phyloP scores from a whole-genome alignment of 2,888 invertebrate species.

The Cheilosia pagana region DNA sequence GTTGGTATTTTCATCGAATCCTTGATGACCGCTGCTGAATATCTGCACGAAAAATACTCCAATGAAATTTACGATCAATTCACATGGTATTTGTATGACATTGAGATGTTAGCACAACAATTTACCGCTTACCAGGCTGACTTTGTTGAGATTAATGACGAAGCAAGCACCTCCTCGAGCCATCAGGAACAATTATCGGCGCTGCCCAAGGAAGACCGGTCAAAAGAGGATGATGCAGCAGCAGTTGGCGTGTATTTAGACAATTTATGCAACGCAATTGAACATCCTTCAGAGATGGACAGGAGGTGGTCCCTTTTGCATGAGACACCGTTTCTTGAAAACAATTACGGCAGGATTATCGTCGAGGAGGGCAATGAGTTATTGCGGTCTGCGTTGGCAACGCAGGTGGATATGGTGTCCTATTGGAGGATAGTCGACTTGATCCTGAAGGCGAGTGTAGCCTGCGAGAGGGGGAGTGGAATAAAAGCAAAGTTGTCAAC shows the following conservation, averaged over 20 bases:
- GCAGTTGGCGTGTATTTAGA: constrained; percentile 78
- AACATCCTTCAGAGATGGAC: neutral
- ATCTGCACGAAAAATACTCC: constrained; percentile 71
- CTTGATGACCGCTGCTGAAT: constrained; percentile 11
- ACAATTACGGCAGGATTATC: constrained; percentile 39
- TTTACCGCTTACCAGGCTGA: constrained; percentile 78
- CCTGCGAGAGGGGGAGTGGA: neutral
- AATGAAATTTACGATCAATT: constrained; percentile 79
- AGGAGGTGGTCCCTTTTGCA: constrained; percentile 16
- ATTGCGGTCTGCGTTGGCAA: constrained; percentile 59
- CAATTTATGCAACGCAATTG: constrained; percentile 77
- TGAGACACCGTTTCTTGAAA: constrained; percentile 39
- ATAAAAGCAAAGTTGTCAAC: constrained; percentile 1
- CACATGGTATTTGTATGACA: constrained; percentile 79
- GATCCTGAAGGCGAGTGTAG: neutral
- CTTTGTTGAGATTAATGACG: constrained; percentile 77
- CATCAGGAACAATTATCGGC: constrained; percentile 24
- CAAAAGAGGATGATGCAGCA: constrained; percentile 11
- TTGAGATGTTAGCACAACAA: constrained; percentile 78
- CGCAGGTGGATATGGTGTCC: constrained; percentile 35
- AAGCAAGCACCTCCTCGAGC: neutral
- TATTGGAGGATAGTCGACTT: constrained; percentile 48
- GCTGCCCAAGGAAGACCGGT: neutral
- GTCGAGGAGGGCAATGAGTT: constrained; percentile 77
- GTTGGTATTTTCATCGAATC: constrained; percentile 78